phyloP scores from a whole-genome alignment of 2,888 invertebrate genomes.

The Cryptophagus acutangulus region DNA sequence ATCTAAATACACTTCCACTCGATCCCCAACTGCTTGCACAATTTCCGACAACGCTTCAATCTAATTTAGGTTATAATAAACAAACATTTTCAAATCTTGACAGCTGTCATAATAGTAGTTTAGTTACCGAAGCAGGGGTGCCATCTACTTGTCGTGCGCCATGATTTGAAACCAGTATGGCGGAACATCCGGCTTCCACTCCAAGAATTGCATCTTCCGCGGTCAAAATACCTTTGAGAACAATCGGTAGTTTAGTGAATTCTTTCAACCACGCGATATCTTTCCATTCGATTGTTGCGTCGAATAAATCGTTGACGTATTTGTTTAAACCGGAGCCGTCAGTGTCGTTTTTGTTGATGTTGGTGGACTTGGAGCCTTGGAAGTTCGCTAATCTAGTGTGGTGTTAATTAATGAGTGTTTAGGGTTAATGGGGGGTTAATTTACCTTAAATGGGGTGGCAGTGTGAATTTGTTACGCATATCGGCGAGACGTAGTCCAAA shows the following conservation, averaged over 20 bases:
- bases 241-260: constrained; percentile 71
- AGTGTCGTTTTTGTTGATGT: constrained; percentile 44
- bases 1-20: constrained; percentile 78
- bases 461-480: constrained; percentile 73
- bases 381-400: constrained; percentile 74
- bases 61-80: constrained; percentile 43
- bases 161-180: constrained; percentile 88
- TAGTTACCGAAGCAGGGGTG: constrained; percentile 71
- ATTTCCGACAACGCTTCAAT: constrained; percentile 82
- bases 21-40: constrained; percentile 62
- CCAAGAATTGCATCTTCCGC: constrained; percentile 80
- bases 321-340: constrained; percentile 71
- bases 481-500: constrained; percentile 82
- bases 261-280: constrained; percentile 81
- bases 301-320: constrained; percentile 73
- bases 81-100: no score
- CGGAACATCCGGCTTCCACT: constrained; percentile 67
- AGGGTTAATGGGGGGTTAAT: neutral
- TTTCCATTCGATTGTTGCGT: constrained; percentile 78
- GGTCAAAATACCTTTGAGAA: constrained; percentile 82
- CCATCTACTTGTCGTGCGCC: constrained; percentile 86
- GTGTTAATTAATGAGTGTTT: neutral
- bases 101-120: neutral
- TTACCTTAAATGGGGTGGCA: constrained; percentile 75
- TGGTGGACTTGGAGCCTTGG: constrained; percentile 51